Evolutionary conservation across 1,140 invertebrate genomes (phyloP).

Genomic region (Calephelis virginiensis): DNA sequence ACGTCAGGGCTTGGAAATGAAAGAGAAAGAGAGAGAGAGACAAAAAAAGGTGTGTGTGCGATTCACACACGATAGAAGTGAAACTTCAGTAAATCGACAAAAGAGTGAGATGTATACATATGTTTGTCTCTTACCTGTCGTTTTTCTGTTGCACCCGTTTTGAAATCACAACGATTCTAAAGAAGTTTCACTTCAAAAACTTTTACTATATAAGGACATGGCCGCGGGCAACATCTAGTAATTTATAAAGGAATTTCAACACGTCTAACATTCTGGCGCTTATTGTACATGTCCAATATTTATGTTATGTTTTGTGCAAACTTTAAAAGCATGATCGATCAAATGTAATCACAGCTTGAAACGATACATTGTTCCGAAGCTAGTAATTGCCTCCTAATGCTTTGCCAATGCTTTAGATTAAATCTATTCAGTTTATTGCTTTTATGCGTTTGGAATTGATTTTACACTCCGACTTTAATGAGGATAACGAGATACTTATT

Average conservation of each 20-base stretch:
- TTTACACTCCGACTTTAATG: not conserved
- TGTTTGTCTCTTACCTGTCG: too few species aligned
- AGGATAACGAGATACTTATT: not conserved
- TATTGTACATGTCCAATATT: slow-evolving; percentile 1
- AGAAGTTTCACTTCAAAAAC: too few species aligned
- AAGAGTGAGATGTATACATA: too few species aligned
- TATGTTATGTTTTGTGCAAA: slow-evolving; percentile 1
- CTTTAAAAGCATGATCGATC: slow-evolving; percentile 14
- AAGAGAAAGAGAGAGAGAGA: too few species aligned
- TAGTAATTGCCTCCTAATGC: slow-evolving; percentile 15
- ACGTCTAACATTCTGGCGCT: not conserved
- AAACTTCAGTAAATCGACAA: too few species aligned
- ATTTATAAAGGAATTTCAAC: not conserved
- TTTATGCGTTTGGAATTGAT: slow-evolving; percentile 11
- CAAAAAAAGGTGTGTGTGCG: too few species aligned
- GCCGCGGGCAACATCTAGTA: not conserved
- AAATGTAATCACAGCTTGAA: slow-evolving; percentile 12
- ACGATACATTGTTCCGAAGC: slow-evolving; percentile 15
- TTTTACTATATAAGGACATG: too few species aligned
- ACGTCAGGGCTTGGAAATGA: too few species aligned
- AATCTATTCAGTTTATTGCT: slow-evolving; percentile 7
- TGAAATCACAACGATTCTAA: too few species aligned
- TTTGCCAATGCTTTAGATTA: slow-evolving; percentile 13
- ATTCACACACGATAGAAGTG: too few species aligned
- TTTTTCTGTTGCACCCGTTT: too few species aligned